phyloP scores from a whole-genome alignment of 2,113 vertebrate species.

The Danionella cerebrum region DNA sequence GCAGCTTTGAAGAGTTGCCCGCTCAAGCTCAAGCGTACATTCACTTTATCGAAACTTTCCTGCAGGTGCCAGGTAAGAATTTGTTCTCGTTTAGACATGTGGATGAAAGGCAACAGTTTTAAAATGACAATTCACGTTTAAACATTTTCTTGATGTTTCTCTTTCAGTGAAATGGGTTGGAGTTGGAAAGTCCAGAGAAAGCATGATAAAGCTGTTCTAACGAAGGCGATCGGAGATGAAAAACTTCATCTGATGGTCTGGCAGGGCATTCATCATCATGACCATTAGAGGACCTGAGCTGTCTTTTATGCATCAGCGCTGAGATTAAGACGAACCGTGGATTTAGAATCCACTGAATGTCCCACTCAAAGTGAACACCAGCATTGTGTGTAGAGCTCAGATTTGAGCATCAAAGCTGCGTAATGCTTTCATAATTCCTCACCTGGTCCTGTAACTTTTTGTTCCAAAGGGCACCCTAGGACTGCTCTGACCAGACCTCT shows the following conservation, averaged over 20 bases:
- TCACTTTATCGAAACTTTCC: slow-evolving; percentile 65
- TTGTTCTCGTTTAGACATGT: too few relatives aligned
- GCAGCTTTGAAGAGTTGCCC: slow-evolving; percentile 62
- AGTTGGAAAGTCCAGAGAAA: slow-evolving; percentile 70
- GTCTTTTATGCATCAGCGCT: slow-evolving; percentile 28
- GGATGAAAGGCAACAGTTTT: too few relatives aligned
- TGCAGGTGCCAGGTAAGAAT: slow-evolving; percentile 65
- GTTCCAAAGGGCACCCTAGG: neutral
- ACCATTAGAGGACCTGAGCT: slow-evolving; percentile 11
- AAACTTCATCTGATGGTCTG: slow-evolving; percentile 6
- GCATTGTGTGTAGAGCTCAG: neutral
- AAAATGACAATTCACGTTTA: neutral
- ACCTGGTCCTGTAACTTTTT: neutral
- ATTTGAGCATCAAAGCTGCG: neutral
- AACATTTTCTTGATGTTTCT: neutral
- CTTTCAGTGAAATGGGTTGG: slow-evolving; percentile 74
- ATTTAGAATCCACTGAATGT: slow-evolving; percentile 31
- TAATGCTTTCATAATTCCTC: neutral
- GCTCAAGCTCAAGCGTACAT: slow-evolving; percentile 62
- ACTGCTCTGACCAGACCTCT: neutral
- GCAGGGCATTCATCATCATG: neutral
- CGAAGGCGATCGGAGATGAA: neutral
- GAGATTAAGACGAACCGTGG: slow-evolving; percentile 3
- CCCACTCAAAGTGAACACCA: slow-evolving; percentile 28
- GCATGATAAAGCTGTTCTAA: slow-evolving; percentile 70